phyloP scores from a whole-genome alignment of 2,888 invertebrate species.

The Erpobdella octoculata region DNA sequence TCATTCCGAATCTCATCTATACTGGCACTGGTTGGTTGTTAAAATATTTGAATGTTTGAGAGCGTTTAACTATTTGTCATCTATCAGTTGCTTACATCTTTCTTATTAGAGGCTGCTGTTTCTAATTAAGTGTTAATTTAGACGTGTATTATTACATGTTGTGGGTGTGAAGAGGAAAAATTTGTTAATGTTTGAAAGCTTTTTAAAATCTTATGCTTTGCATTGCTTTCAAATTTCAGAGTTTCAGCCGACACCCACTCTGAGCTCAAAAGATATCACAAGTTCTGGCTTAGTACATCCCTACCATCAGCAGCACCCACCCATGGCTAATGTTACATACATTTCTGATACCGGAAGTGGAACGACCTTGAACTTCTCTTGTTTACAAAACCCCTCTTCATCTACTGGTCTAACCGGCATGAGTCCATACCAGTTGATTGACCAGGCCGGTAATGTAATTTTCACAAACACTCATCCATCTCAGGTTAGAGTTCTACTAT shows the following conservation, averaged over 20 bases:
- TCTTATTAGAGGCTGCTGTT: too few species aligned
- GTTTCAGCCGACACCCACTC: too few species aligned
- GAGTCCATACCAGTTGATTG: neutral
- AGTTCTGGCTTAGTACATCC: neutral
- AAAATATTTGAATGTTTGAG: too few species aligned
- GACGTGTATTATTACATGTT: too few species aligned
- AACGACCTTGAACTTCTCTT: neutral
- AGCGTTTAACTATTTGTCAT: too few species aligned
- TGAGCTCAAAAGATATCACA: neutral
- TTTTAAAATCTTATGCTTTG: neutral
- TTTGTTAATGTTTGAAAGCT: too few species aligned
- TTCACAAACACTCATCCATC: neutral
- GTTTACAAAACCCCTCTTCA: neutral
- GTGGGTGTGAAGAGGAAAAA: too few species aligned
- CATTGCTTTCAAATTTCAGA: neutral
- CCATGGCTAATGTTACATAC: neutral
- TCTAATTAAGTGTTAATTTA: too few species aligned
- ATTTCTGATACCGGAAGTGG: slow-evolving; percentile 8
- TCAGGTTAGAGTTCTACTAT: neutral
- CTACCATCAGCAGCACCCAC: neutral
- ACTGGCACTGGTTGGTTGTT: too few species aligned
- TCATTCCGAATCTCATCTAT: neutral
- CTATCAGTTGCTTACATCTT: too few species aligned
- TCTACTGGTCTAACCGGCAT: neutral
- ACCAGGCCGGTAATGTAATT: slow-evolving; percentile 8